Conservation (phyloP, 2,888 invertebrate species). For the Pseudococcus jackbeardsleyi region DNA sequence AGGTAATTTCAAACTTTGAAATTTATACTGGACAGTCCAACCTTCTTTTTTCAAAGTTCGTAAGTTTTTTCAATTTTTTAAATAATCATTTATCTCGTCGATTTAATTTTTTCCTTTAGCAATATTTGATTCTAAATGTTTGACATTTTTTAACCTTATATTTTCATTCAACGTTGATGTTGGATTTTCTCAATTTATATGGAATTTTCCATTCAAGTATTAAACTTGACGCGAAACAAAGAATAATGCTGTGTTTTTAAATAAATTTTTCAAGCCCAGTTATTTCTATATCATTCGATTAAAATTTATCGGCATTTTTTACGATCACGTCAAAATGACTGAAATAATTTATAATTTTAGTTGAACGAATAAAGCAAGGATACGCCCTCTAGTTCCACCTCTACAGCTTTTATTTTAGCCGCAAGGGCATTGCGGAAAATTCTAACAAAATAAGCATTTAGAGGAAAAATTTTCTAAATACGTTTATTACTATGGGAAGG, state of each 20-base stretch:
- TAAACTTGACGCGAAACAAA: not conserved
- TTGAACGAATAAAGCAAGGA: not conserved
- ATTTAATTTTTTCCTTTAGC: no score
- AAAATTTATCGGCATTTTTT: not conserved
- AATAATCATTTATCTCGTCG: no score
- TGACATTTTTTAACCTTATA: not conserved
- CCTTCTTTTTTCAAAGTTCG: no score
- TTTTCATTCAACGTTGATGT: not conserved
- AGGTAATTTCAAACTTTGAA: no score
- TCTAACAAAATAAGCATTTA: not conserved
- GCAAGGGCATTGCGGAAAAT: not conserved
- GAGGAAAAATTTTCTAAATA: no score
- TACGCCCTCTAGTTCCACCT: not conserved
- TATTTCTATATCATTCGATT: not conserved
- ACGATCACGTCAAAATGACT: no score
- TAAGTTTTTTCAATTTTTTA: no score
- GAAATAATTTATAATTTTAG: not conserved
- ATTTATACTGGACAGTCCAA: no score
- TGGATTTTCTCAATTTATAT: not conserved
- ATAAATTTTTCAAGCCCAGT: not conserved
- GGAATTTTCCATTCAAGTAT: not conserved
- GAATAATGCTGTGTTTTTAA: not conserved
- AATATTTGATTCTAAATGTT: not conserved
- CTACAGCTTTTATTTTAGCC: not conserved
- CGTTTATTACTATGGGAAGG: no score